A percentile compares a stretch with the other conserved stretches of the same genome.
Evolutionary conservation across 2,113 vertebrate species (phyloP).

Genomic region (Ellobius talpinus): DNA sequence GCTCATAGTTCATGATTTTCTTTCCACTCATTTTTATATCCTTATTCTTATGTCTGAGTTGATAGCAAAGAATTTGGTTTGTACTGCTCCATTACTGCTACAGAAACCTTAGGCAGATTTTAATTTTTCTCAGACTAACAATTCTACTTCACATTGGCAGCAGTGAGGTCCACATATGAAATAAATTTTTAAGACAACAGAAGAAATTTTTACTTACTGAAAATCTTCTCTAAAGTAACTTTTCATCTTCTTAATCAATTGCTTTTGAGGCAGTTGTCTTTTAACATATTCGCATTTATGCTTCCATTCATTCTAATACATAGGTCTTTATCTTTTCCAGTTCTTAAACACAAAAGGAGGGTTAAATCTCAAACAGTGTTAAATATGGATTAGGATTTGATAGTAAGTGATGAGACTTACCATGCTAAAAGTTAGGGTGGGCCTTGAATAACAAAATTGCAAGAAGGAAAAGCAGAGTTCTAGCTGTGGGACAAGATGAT

Average conservation of each 20-base stretch:
- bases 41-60: background rate
- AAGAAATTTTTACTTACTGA: background rate
- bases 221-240: slow-evolving; percentile 11
- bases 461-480: background rate
- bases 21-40: background rate
- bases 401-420: background rate
- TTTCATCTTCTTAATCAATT: background rate
- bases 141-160: background rate
- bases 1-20: background rate
- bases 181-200: background rate
- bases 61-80: background rate
- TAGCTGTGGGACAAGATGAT: background rate
- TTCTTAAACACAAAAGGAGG: background rate
- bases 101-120: background rate
- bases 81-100: background rate
- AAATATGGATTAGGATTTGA: background rate
- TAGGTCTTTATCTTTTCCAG: background rate
- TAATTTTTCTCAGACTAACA: background rate
- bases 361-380: background rate
- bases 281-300: background rate
- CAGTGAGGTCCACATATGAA: background rate
- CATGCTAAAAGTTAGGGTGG: background rate
- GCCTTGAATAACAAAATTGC: background rate
- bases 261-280: background rate
- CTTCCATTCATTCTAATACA: too few relatives aligned